Evolutionary conservation across 2,113 vertebrate genomes (phyloP), one percentile per base, ranked within the genome.

Genomic region (Calypte anna): DNA sequence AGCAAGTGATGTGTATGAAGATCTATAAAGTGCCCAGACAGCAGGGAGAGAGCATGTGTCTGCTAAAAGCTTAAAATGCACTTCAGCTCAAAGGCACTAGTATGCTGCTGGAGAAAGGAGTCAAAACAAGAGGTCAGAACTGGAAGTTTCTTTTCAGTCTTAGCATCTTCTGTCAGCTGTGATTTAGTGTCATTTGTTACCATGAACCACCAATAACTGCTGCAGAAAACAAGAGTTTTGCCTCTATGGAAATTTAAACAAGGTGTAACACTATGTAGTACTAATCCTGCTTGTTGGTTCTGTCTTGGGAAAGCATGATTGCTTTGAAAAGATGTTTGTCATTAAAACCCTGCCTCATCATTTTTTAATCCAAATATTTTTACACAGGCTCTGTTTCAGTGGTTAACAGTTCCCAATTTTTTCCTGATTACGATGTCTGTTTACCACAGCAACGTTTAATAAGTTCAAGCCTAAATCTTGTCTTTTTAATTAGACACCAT

Each of bases 401-500:
- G 17, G 54, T 62, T 88, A 91, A 88, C 2, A 2, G 55, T 78
- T 93, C 77, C 85, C 38, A 46, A 21, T 8, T 75, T 83, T 40
- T 92, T 91, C 63, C 70, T 63, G 62, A 82, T 67, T 83, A 77
- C 66, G 63, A 79, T 8, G 33, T 66, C 58, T 54, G 30, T 80
- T 93, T 88, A 51, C 90, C 88, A 46, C 30, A 38, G 43, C 0
- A 0, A 74, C 27, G 33, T 81, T 76, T 83, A 93, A 96, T 20
- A 73, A 90, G 43, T 94, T 93, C 79, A 69, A 83, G 72, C 33
- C 74, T 51, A 90, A 86, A 88, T 17, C 61, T 88, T 77, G 63
- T 86, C n/a, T 62, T 82, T 91, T 86, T 86, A 95, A 96, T 93
- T 90, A 93, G 88, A 74, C 19, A 77, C n/a, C 27, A 86, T 0